Evolutionary conservation across 2,797 vertebrate genomes (phyloP).

Genomic region (Leptatherina wallacei): DNA sequence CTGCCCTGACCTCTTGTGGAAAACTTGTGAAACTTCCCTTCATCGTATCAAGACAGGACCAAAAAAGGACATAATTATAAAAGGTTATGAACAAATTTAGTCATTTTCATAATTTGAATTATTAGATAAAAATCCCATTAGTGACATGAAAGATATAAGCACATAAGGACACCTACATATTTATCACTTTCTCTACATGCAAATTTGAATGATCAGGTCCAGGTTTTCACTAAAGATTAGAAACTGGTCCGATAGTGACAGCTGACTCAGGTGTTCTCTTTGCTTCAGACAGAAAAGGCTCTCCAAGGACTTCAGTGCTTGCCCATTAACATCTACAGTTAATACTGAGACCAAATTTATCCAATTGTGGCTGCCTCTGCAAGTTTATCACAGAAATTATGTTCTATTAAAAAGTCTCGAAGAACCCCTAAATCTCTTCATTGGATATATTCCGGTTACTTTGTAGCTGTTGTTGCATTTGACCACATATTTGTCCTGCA

Average conservation of each 20-base stretch:
- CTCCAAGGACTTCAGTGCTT: neutral
- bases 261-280: neutral
- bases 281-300: neutral
- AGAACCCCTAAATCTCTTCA: too few relatives aligned
- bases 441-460: too few relatives aligned
- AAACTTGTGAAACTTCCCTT: conserved; percentile 23
- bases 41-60: neutral
- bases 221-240: neutral
- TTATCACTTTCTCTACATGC: neutral
- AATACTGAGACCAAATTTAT: too few relatives aligned
- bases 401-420: neutral
- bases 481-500: neutral
- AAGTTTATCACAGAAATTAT: too few relatives aligned
- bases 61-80: neutral
- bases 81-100: too few relatives aligned
- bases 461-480: too few relatives aligned
- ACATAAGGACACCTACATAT: neutral
- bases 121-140: neutral
- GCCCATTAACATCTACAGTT: neutral
- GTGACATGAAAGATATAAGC: neutral
- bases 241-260: neutral
- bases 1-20: conserved; percentile 69
- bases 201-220: neutral
- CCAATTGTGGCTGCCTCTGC: too few relatives aligned
- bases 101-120: neutral